Conservation (phyloP, 2,113 vertebrate genomes). For the Saccopteryx leptura region DNA sequence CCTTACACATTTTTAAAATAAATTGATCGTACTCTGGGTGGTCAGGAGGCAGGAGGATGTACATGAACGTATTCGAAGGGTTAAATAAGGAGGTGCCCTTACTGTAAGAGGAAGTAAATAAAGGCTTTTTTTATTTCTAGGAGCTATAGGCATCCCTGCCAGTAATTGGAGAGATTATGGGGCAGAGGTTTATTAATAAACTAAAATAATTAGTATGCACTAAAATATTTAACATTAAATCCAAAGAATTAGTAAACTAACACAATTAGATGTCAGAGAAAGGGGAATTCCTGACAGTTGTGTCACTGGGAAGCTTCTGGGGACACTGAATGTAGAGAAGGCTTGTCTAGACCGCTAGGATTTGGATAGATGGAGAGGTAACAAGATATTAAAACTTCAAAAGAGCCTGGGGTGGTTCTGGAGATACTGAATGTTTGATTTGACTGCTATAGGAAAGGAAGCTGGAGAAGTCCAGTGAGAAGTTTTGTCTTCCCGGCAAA, state of each 20-base stretch:
- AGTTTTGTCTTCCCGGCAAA: neutral
- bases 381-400: neutral
- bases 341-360: neutral
- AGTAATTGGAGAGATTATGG: neutral
- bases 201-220: neutral
- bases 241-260: neutral
- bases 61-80: too few species aligned
- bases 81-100: neutral
- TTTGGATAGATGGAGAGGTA: neutral
- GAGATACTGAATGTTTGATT: neutral
- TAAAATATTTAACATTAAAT: neutral
- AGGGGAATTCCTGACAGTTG: neutral
- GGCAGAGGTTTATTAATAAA: constrained; percentile 30
- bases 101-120: neutral
- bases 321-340: neutral
- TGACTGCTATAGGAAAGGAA: neutral
- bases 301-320: neutral
- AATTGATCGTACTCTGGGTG: too few species aligned
- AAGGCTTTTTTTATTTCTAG: constrained; percentile 23
- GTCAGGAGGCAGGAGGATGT: too few species aligned
- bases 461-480: neutral
- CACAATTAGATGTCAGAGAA: constrained; percentile 27
- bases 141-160: neutral
- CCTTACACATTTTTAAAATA: too few species aligned
- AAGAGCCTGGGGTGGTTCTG: neutral